phyloP scores from a whole-genome alignment of 1,140 invertebrate genomes.

The Anagrus nilaparvatae region DNA sequence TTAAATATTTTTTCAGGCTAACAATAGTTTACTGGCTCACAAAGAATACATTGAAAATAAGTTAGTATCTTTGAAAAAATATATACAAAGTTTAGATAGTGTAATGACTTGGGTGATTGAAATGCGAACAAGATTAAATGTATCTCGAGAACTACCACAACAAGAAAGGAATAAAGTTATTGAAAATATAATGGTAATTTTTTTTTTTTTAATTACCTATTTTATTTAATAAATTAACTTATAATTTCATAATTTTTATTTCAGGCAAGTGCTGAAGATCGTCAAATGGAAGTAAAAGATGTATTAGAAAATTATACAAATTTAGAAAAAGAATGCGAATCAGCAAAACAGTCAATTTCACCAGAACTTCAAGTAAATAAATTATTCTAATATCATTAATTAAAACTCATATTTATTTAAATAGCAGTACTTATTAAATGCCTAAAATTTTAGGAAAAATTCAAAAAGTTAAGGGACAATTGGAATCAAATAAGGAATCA shows the following conservation, averaged over 20 bases:
- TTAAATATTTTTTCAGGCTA: slow-evolving; percentile 40
- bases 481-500: slow-evolving; percentile 48
- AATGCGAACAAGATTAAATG: slow-evolving; percentile 41
- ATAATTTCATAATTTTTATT: slow-evolving; percentile 14
- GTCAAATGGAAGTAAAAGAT: slow-evolving; percentile 53
- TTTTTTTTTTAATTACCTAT: slow-evolving; percentile 9
- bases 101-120: slow-evolving; percentile 48
- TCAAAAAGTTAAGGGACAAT: slow-evolving; percentile 49
- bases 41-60: slow-evolving; percentile 49
- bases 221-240: slow-evolving; percentile 10
- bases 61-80: slow-evolving; percentile 49
- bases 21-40: slow-evolving; percentile 41
- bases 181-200: slow-evolving; percentile 49
- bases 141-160: slow-evolving; percentile 40
- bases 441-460: slow-evolving; percentile 39
- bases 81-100: slow-evolving; percentile 46
- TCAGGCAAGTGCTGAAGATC: slow-evolving; percentile 44
- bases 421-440: too few relatives aligned
- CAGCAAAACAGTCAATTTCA: slow-evolving; percentile 48
- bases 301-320: slow-evolving; percentile 59
- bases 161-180: slow-evolving; percentile 44
- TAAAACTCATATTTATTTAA: neutral
- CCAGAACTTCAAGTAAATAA: slow-evolving; percentile 46
- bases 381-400: too few relatives aligned
- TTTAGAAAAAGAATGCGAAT: slow-evolving; percentile 51